A percentile compares a stretch with the other conserved stretches of the same genome.
Conservation (phyloP, 2,113 vertebrate species). For the Alces alces region DNA sequence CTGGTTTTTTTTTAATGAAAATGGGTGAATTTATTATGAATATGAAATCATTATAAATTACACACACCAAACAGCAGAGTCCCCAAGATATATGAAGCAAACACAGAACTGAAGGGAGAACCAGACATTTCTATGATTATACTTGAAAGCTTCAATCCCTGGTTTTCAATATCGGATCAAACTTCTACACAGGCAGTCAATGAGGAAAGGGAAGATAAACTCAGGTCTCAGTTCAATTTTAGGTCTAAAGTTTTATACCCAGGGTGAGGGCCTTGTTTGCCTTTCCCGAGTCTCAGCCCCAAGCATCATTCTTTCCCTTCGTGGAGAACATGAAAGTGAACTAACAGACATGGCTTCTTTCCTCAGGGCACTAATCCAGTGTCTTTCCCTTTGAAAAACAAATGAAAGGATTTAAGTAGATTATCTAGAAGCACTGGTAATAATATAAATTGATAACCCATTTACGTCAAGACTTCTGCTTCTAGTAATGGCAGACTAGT, state of each 20-base stretch:
- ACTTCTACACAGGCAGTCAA: not conserved
- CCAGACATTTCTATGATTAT: not conserved
- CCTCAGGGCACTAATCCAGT: not conserved
- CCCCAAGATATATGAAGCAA: not conserved
- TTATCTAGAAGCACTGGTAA: slow-evolving; percentile 43
- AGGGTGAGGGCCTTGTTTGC: not conserved
- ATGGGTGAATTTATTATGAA: not conserved
- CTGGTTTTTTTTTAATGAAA: not conserved
- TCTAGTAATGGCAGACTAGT: not conserved
- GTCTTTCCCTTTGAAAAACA: slow-evolving; percentile 45
- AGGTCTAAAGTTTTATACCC: not conserved
- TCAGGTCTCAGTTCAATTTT: not conserved
- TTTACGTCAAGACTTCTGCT: not conserved
- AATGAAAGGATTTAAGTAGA: slow-evolving; percentile 51
- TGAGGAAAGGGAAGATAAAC: not conserved
- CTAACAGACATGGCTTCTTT: not conserved
- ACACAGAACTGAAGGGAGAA: not conserved
- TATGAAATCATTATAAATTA: not conserved
- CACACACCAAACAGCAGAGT: not conserved
- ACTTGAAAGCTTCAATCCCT: not conserved
- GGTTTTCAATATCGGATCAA: not conserved
- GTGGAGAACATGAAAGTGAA: not conserved
- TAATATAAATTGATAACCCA: slow-evolving; percentile 42
- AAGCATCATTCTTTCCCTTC: not conserved
- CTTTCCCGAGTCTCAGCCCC: not conserved